Evolutionary conservation across 2,113 vertebrate species (phyloP), one percentile per base, ranked within the genome.

Genomic region (Talpa occidentalis): DNA sequence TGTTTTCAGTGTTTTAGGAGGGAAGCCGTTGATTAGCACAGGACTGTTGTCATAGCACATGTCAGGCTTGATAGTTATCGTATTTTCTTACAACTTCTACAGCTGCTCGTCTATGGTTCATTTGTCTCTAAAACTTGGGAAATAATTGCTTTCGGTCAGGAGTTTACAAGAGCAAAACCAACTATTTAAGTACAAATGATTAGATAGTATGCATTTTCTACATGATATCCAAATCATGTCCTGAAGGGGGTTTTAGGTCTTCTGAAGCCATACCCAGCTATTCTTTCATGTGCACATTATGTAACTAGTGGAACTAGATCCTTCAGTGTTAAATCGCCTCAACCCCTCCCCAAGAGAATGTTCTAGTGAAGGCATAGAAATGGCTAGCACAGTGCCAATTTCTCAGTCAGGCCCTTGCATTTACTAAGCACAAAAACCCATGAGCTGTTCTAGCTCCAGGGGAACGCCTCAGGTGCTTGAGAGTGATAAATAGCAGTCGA

Each of bases 1-100:
- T 93, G 81, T 88, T 97, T 94, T 73, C 92, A 79, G 59, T 76
- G 84, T 56, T 94, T 94, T 73, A 52, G 76, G 52, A 95, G 80
- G 26, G 72, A 97, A 90, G 79, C 90, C 93, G 92, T 80, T 90
- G 95, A 97, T 97, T 95, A 96, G 92, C 84, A 90, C 92, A 95
- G 74, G 78, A 15, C 84, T 96, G 80, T 85, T 90, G 77, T 96
- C 93, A 95, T 56, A 88, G 66, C 84, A 84, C 72, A 93, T 92
- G 94, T 93, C 96, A 93, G 74, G 94, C 90, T 96, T 66, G 28
- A 80, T 93, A 96, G 95, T 97, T 97, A 97, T 92, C 84, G 91
- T 96, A 73, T 94, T 97, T 95, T 93, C 90, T 96, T 95, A 93
- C 96, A 94, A 59, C 49, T 91, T 94, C 90, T 94, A 89, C 94